phyloP scores from a whole-genome alignment of 2,797 vertebrate genomes.

The Notamacropus eugenii region DNA sequence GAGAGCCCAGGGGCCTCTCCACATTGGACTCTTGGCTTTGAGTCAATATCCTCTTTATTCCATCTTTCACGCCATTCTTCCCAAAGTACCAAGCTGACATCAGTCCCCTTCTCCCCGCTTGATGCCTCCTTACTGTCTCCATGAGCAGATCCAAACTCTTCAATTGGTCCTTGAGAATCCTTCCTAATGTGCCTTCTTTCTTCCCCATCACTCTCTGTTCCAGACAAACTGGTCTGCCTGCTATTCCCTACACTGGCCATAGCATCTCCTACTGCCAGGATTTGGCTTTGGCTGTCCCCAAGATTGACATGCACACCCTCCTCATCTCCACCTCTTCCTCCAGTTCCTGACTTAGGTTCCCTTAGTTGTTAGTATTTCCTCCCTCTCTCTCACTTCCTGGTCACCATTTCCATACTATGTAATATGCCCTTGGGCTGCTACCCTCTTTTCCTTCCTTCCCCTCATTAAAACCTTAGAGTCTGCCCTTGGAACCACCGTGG shows the following conservation, averaged over 20 bases:
- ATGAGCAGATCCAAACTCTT: not conserved
- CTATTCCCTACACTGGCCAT: not conserved
- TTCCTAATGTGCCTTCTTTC: not conserved
- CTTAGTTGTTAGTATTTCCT: too few species aligned
- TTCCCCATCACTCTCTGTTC: not conserved
- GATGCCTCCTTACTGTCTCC: too few species aligned
- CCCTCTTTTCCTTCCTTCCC: not conserved
- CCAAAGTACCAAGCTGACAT: not conserved
- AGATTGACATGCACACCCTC: not conserved
- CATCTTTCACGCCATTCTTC: not conserved
- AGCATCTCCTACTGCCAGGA: not conserved
- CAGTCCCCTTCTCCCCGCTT: not conserved
- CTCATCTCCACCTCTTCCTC: not conserved
- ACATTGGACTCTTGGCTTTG: not conserved
- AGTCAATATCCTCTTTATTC: not conserved
- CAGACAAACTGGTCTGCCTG: not conserved
- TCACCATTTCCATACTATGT: not conserved
- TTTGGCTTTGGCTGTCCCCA: not conserved
- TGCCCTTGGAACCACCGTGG: not conserved
- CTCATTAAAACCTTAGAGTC: not conserved
- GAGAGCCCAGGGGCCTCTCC: not conserved
- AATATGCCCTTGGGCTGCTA: not conserved
- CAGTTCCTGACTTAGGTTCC: not conserved
- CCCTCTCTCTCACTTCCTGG: not conserved
- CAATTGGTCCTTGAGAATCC: not conserved